phyloP scores from a whole-genome alignment of 2,113 vertebrate genomes.

The Willisornis vidua region DNA sequence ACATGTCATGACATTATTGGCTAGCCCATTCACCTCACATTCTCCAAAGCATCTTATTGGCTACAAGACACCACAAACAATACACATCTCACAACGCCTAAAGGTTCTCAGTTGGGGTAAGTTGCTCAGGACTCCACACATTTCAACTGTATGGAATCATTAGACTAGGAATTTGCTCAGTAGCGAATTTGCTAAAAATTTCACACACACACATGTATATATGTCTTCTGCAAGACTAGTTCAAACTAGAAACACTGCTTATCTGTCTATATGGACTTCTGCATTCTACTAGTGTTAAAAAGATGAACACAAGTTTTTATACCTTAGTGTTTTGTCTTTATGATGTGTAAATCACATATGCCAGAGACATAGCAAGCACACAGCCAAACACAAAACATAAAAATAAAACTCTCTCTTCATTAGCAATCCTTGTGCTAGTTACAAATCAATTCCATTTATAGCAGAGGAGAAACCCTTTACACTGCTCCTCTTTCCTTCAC shows the following conservation, averaged over 20 bases:
- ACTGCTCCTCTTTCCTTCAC: background rate
- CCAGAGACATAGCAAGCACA: background rate
- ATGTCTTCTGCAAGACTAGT: background rate
- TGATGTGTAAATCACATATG: background rate
- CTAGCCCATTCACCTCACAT: too few species aligned
- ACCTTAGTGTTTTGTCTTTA: background rate
- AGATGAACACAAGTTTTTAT: background rate
- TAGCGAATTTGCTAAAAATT: background rate
- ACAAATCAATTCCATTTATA: background rate
- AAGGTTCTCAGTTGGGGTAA: background rate
- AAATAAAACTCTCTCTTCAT: background rate
- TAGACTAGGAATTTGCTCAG: background rate
- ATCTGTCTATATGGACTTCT: background rate
- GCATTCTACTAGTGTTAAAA: background rate
- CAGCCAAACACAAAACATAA: background rate
- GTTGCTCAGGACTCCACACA: background rate
- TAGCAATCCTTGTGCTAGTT: background rate
- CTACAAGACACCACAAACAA: background rate
- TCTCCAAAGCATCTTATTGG: too few species aligned
- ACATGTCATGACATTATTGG: too few species aligned
- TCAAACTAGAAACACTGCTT: background rate
- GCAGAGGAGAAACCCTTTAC: background rate
- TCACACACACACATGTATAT: fast-evolving
- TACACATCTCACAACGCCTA: background rate
- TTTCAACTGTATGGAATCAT: background rate